Conservation (phyloP, 2,797 vertebrate species). For the Gymnothorax javanicus region DNA sequence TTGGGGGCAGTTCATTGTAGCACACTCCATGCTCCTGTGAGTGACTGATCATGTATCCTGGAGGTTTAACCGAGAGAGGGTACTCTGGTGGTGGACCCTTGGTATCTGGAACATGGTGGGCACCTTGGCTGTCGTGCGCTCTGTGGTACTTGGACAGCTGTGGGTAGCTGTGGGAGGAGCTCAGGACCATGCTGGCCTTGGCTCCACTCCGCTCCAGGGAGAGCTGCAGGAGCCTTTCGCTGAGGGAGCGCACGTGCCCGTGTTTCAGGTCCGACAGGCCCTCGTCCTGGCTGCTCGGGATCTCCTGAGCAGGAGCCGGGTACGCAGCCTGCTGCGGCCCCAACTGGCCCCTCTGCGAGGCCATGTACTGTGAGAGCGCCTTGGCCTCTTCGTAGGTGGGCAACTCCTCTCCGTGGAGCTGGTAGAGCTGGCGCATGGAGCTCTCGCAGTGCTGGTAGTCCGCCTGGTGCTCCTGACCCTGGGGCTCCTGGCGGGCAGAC, state of each 20-base stretch:
- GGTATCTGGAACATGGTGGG: constrained; percentile 54
- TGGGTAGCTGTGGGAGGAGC: constrained; percentile 89
- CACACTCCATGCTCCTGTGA: constrained; percentile 70
- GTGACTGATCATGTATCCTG: constrained; percentile 74
- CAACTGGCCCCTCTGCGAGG: constrained; percentile 54
- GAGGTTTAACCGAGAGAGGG: constrained; percentile 69
- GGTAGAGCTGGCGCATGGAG: constrained; percentile 74
- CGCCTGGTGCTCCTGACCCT: constrained; percentile 93
- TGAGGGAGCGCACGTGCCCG: constrained; percentile 91
- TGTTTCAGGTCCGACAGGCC: constrained; percentile 85
- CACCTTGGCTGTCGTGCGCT: constrained; percentile 49
- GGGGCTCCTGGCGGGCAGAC: constrained; percentile 90
- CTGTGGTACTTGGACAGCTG: constrained; percentile 74
- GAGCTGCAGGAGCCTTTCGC: constrained; percentile 91
- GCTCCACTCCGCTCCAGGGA: constrained; percentile 85
- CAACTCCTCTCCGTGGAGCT: constrained; percentile 89
- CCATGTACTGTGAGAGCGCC: constrained; percentile 86
- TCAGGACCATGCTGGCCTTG: constrained; percentile 72
- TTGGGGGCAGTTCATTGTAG: constrained; percentile 67
- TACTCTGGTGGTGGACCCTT: constrained; percentile 88
- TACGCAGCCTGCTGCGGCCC: constrained; percentile 47
- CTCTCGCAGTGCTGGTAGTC: constrained; percentile 84
- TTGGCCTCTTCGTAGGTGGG: constrained; percentile 96
- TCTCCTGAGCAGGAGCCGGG: background rate
- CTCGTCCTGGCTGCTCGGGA: constrained; percentile 68